Percentiles rank a stretch among this genome's conserved stretches.
phyloP scores from a whole-genome alignment of 2,113 vertebrate species.

The Nesoenas mayeri region DNA sequence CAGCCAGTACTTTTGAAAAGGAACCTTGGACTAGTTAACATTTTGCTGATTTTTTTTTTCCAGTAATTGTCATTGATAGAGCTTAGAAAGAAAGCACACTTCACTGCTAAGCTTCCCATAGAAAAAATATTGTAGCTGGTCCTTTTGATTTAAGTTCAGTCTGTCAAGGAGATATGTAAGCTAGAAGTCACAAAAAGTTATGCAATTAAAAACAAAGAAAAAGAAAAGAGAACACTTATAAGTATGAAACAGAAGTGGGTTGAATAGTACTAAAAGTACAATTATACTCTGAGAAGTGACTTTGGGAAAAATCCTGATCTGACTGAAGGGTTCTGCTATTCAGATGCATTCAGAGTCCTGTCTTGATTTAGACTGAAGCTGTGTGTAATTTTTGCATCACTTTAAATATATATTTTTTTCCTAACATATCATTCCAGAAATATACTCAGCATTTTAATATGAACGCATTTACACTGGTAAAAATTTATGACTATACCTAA shows the following conservation, averaged over 20 bases:
- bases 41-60: not conserved
- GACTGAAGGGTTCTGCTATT: not conserved
- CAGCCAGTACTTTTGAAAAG: not conserved
- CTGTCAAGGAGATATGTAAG: not conserved
- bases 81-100: not conserved
- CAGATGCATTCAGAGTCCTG: not conserved
- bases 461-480: not conserved
- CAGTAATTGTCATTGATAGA: not conserved
- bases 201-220: not conserved
- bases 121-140: no score
- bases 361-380: not conserved
- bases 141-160: not conserved
- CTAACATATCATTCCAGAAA: not conserved
- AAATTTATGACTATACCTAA: not conserved
- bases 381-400: not conserved
- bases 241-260: not conserved
- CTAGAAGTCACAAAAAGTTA: not conserved
- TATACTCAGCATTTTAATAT: not conserved
- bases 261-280: not conserved
- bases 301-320: not conserved
- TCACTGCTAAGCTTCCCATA: not conserved
- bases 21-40: not conserved
- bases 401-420: not conserved
- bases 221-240: not conserved
- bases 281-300: not conserved